Evolutionary conservation across 2,113 vertebrate genomes (phyloP), one percentile per base, ranked within the genome.

Genomic region (Diadophis punctatus): DNA sequence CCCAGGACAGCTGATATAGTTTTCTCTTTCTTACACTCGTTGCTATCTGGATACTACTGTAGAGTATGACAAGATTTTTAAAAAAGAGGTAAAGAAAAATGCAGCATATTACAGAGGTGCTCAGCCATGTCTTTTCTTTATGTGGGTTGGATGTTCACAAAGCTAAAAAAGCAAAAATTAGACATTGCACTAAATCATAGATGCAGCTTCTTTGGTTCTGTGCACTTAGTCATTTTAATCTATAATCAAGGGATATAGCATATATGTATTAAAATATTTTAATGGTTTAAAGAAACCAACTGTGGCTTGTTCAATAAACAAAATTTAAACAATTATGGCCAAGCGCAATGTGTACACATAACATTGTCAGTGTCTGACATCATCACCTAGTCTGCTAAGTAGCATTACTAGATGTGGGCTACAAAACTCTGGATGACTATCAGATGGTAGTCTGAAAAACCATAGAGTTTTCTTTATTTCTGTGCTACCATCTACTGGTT

Each of bases 1-100:
- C n/a, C 30, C n/a, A 22, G 60, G n/a, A 14, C 87, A 95, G 80
- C 88, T 56, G 46, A 63, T 90, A 90, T 49, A 95, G 80, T 94
- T n/a, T 86, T 46, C 4, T 91, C 53, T 25, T 48, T 93, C 93
- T 94, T 60, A 39, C 91, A 55, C 34, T 88, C n/a, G 86, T n/a
- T 34, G 68, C 10, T 92, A 53, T 27, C 56, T 90, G 16, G n/a
- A 55, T 93, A 49, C 18, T 43, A 91, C 22, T 60, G 18, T 34
- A 7, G 93, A 92, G 9, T 53, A 0, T 68, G 58, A 86, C 43
- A 80, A 74, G 2, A 1, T 90, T 60, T n/a, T 5, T 11, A 22
- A 30, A 74, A 68, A 4, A 34, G 39, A 90, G 14, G 39, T 22
- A 34, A 16, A 86, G 30, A 86, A 86, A 86, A 87, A 34, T 20